These are phyloP conservation scores for Ceraclea dissimilis DNA, from an alignment of 2,888 invertebrate genomes.

Conservation along the genomic window DNA sequence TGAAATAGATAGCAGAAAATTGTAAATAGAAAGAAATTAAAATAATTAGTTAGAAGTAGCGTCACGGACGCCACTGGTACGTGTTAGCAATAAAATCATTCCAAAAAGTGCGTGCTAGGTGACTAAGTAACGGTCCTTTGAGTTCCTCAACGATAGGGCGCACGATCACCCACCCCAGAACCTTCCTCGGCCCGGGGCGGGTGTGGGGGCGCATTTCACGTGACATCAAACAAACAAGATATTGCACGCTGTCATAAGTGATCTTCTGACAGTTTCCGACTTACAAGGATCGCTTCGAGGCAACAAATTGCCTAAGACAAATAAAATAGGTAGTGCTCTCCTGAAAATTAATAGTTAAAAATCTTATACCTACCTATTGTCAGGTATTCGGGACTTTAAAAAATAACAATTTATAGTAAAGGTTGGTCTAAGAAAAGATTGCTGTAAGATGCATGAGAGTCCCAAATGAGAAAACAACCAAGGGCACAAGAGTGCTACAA, in stretches of 20 bases:
- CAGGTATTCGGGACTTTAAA: no score
- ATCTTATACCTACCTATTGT: no score
- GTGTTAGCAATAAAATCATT: conserved; percentile 23
- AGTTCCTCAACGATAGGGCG: conserved; percentile 13
- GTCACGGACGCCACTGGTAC: no score
- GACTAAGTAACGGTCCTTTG: conserved; percentile 24
- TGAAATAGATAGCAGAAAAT: no score
- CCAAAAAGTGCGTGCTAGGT: conserved; percentile 23
- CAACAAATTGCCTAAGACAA: background rate
- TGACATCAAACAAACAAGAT: conserved; percentile 26
- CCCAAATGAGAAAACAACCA: no score
- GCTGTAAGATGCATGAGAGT: no score
- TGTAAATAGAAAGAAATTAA: no score
- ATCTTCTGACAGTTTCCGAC: conserved; percentile 14
- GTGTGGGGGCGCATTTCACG: conserved; percentile 21
- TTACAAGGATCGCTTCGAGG: background rate
- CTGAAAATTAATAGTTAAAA: no score
- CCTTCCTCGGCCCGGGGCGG: background rate
- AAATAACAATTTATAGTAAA: no score
- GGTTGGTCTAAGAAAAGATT: no score
- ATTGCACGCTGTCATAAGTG: conserved; percentile 21
- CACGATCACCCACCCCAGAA: conserved; percentile 2
- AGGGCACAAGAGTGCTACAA: no score
- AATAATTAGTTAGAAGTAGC: no score
- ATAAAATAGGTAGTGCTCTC: background rate